Base-by-base conservation (phyloP, 1,140 invertebrate genomes). In the Ostrea edulis region DNA sequence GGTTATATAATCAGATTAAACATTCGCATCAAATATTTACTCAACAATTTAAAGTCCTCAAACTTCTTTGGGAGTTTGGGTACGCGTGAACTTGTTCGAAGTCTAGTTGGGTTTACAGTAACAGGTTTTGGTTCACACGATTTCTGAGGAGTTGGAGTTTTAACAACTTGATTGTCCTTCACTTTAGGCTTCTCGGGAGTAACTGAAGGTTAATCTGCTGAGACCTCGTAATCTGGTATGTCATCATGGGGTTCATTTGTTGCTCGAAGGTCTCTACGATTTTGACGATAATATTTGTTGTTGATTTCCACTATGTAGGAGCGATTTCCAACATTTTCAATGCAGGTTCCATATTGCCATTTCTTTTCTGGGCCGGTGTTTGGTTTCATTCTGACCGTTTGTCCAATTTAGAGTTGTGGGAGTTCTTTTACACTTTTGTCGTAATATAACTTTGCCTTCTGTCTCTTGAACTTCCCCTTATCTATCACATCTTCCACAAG, bases 241-340 rank as follows among this genome's bases (percentile, higher is more conserved):
- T n/a, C n/a, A n/a, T n/a, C n/a, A 11, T 17, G 12, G 12, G 54
- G 54, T 17, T 55, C 54, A 17, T 55, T 55, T 3, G 35, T 44
- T 44, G 54, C 54, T 2, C 54, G 54, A 55, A 55, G 54, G 2
- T 55, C 54, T 55, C 54, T 55, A 2, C 1, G 54, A 8, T 55
- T 55, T 55, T 8, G 54, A 1, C 17, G 54, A 22, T 84, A 84
- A 55, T 53, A 14, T 84, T n/a, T 3, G 20, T n/a, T 53, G 52
- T 84, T 55, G 53, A 53, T 7, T 1, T 84, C 53, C 12, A 84
- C 52, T 54, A 84, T 22, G 52, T 84, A 84, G 0, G 82, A 84
- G 2, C 82, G 82, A 0, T 84, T 84, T 54, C 82, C 82, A 8
- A 55, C 17, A 8, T 55, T 55, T 12, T 55, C 54, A 2, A 55